Base-by-base conservation (phyloP, 1,140 invertebrate species). In the Caenorhabditis remanei region DNA sequence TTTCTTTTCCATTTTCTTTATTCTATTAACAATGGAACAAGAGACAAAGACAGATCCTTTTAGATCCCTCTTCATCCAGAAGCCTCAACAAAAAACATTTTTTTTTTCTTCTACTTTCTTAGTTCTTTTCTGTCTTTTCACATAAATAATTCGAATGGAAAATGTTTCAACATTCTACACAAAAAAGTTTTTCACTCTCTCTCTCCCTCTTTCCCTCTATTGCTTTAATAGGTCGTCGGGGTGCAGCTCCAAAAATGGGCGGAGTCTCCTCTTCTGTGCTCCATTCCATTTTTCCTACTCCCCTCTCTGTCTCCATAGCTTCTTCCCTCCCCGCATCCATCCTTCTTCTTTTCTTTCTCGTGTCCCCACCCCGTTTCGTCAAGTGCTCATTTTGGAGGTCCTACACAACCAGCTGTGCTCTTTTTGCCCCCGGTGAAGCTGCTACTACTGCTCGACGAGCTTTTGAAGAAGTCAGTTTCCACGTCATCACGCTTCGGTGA, bases 341-440 rank as follows among this genome's bases (percentile, higher is more conserved):
- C n/a, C 41, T 75, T 14, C 41, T 13, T 19, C 65, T 32, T 11
- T n/a, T 46, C 41, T 46, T 46, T 71, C 46, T 16, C 9, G 32
- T 32, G 32, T 32, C 24, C 14, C 19, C 43, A 13, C 41, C 43
- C 41, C 65, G 65, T 79, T 79, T 79, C 71, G 71, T 79, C 71
- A 79, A 79, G 71, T 79, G 71, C 71, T 79, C 71, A 79, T 79
- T 79, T 79, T 79, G 71, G 71, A 79, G 46, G 46, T 79, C 71
- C 71, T 79, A 50, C 71, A 79, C 46, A 79, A 79, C 71, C 71
- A 79, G 71, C 71, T 79, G 71, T 79, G 71, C 71, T 79, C 71
- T 50, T 53, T 79, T n/a, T 53, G 24, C 32, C 32, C 32, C 32
- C 32, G 32, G 32, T 40, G 63, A 67, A 67, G 16, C 24, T 40